These are phyloP conservation scores for Aurelia sp. DNA, from an alignment of 30 jellyfish, hydroid and myxozoan genomes.

Conservation along the genomic window DNA sequence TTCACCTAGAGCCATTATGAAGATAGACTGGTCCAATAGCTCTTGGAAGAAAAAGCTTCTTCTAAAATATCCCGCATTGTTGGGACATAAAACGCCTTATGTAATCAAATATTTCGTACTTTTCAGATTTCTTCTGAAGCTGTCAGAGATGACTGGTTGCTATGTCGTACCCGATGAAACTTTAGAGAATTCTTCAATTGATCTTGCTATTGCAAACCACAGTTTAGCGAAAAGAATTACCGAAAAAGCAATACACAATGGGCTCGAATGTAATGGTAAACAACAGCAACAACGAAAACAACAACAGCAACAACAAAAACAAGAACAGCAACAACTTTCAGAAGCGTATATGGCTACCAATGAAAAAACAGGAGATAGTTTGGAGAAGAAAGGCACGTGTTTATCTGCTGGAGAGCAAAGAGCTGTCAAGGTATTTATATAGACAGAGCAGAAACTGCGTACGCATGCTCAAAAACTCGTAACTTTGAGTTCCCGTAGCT, in stretches of 20 bases:
- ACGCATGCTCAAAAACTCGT: no score
- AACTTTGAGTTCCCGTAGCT: no score
- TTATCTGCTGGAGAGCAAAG: slow-evolving; percentile 44
- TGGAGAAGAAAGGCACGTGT: background rate
- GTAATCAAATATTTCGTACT: no score
- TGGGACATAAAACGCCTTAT: no score
- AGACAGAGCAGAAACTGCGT: no score
- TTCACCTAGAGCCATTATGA: no score
- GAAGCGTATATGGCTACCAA: no score
- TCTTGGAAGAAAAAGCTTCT: no score
- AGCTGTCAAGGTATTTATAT: slow-evolving; percentile 26
- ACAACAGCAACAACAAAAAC: background rate
- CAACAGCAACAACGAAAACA: background rate
- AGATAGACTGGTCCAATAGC: no score
- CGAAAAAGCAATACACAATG: slow-evolving; percentile 8
- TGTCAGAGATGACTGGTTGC: slow-evolving; percentile 33
- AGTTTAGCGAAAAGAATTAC: slow-evolving; percentile 41
- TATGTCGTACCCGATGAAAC: background rate
- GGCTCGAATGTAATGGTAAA: background rate
- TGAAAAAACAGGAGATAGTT: no score
- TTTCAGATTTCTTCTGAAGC: slow-evolving; percentile 43
- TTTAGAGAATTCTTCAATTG: slow-evolving; percentile 28
- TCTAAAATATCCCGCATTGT: no score
- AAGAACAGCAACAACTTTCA: background rate
- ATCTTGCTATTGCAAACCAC: slow-evolving; percentile 54